Evolutionary conservation across 2,888 invertebrate species (phyloP).

Genomic region (Drosophila koepferae): DNA sequence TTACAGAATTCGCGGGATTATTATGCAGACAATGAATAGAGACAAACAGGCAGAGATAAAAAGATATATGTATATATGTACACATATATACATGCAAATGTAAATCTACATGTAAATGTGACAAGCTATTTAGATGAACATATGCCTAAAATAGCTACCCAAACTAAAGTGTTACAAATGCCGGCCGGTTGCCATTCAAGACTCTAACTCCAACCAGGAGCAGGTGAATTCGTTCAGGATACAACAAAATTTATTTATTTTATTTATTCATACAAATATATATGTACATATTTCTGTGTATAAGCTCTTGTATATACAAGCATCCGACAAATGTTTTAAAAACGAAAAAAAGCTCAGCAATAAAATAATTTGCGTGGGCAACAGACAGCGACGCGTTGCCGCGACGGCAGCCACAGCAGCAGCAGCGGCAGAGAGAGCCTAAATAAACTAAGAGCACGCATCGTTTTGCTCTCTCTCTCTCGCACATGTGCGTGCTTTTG

Average conservation of each 20-base stretch:
- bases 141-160: not conserved
- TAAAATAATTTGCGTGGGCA: conserved; percentile 69
- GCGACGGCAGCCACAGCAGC: conserved; percentile 5
- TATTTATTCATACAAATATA: not conserved
- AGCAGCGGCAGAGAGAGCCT: conserved; percentile 15
- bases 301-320: conserved; percentile 4
- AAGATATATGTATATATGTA: too few relatives aligned
- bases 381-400: conserved; percentile 13
- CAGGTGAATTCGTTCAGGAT: not conserved
- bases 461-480: conserved; percentile 21
- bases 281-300: not conserved
- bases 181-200: conserved; percentile 28
- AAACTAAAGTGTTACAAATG: conserved; percentile 3
- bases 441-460: conserved; percentile 39
- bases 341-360: conserved; percentile 55
- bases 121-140: not conserved
- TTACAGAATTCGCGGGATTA: conserved; percentile 1
- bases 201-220: not conserved
- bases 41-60: not conserved
- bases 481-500: conserved; percentile 4
- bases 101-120: not conserved
- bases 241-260: not conserved
- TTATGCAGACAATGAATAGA: conserved; percentile 5
- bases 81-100: not conserved
- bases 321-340: conserved; percentile 40